A percentile compares a stretch with the other conserved stretches of the same genome.
Evolutionary conservation across 2,888 invertebrate genomes (phyloP).

Genomic region (Slavum lentiscoides): DNA sequence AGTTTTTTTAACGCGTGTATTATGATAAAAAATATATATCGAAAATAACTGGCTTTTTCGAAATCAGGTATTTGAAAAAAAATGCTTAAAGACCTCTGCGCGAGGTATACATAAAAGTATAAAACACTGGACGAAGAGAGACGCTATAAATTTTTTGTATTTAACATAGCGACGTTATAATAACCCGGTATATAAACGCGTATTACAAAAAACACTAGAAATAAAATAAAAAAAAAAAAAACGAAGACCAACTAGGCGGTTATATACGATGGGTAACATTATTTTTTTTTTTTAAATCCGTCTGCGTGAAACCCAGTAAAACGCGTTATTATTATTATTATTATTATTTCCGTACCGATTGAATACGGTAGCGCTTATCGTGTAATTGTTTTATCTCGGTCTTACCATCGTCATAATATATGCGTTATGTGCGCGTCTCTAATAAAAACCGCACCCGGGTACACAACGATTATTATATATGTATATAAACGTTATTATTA

Average conservation of each 20-base stretch:
- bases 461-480: constrained; percentile 2
- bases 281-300: not conserved
- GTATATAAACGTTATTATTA: constrained; percentile 4
- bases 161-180: not conserved
- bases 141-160: not conserved
- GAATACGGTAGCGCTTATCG: constrained; percentile 50
- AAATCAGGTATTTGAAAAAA: too few relatives aligned
- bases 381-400: constrained; percentile 38
- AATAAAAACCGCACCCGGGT: constrained; percentile 22
- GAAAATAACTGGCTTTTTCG: too few relatives aligned
- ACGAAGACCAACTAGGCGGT: not conserved
- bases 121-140: not conserved
- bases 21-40: too few relatives aligned
- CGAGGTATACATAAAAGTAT: not conserved
- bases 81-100: not conserved
- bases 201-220: not conserved
- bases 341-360: constrained; percentile 14
- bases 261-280: not conserved
- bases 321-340: constrained; percentile 16
- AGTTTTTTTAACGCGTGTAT: too few relatives aligned
- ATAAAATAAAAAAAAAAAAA: not conserved
- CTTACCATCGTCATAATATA: constrained; percentile 12
- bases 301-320: constrained; percentile 13
- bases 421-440: not conserved
- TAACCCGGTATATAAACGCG: not conserved